Base-by-base conservation (phyloP, 2,113 vertebrate species). In the Chaenocephalus aceratus region DNA sequence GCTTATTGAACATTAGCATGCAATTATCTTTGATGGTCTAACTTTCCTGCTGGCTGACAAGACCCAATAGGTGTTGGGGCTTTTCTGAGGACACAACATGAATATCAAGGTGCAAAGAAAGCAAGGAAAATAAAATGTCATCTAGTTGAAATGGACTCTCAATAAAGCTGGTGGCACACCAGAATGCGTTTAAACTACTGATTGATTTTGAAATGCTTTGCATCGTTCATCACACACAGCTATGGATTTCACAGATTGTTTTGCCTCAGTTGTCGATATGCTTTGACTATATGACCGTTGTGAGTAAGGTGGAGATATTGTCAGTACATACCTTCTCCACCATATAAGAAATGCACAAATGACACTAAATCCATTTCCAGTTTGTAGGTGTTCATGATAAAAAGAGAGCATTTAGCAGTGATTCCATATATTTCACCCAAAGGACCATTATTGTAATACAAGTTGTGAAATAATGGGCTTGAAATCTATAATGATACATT, bases 1-100 rank as follows among this genome's bases (percentile, higher is more conserved):
- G 90, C 89, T 92, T 93, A 90, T 86, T 92, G 89, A 92, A 93
- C 90, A 93, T 93, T 92, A 93, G 87, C 91, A 91, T 91, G 89
- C 89, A 90, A 93, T 92, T 94, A 93, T 93, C 87, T 92, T 90
- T 91, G 89, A 92, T 91, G 86, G 87, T 86, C 68, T 92, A 87
- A 88, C 85, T 90, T 92, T 90, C 82, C 80, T 84, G 67, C 83
- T 76, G 85, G 86, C 88, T 89, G 90, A 88, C 85, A 86, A 86
- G 77, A 89, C 78, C 79, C 88, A 84, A 83, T 85, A 80, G 70
- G 76, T 75, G 85, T 83, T 87, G 80, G 79, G 80, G 77, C 51
- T 89, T 88, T 86, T 86, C 75, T 77, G 46, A 79, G 73, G 60
- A 81, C 90, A 83, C 67, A 76, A 83, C 73, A 73, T 81, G 63